Evolutionary conservation across 2,888 invertebrate species (phyloP), one percentile per base, ranked within the genome.

Genomic region (Branchellion lobata): DNA sequence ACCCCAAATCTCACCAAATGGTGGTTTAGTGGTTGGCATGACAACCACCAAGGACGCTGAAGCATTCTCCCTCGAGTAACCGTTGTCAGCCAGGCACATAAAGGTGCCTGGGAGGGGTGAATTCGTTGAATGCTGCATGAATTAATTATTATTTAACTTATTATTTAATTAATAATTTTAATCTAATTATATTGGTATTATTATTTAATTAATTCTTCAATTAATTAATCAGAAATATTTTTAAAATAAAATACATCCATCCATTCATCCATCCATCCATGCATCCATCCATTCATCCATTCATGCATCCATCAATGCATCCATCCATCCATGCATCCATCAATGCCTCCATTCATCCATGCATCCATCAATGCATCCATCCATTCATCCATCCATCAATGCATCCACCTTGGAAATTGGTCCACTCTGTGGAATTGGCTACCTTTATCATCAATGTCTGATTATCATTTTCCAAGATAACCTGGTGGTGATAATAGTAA

Each of bases 21-120:
- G n/a, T n/a, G n/a, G n/a, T n/a, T n/a, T n/a, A n/a, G n/a, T n/a
- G n/a, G n/a, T n/a, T n/a, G 47, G 47, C 47, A 47, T 47, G 11
- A 18, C 18, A 47, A 47, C 47, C 18, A 47, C 8, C 18, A 47
- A 47, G 47, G 18, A 47, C 21, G n/a, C 61, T 57, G 61, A 18
- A 18, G 61, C 21, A 57, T 57, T 57, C 3, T 24, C 65, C 11
- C n/a, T 31, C 1, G 77, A 65, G 65, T 65, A 65, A 1, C 65
- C 65, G 36, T 77, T 77, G 36, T 61, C 65, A n/a, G 65, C 77
- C 3, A 36, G 31, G 27, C 77, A 77, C 34, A 57, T 77, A 36
- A 61, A 77, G 2, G 27, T 21, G 8, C 77, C 77, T 36, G 8
- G 40, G n/a, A n/a, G n/a, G n/a, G n/a, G n/a, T n/a, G n/a, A n/a